Conservation (phyloP, 2,113 vertebrate genomes). For the Ceratotherium simum region DNA sequence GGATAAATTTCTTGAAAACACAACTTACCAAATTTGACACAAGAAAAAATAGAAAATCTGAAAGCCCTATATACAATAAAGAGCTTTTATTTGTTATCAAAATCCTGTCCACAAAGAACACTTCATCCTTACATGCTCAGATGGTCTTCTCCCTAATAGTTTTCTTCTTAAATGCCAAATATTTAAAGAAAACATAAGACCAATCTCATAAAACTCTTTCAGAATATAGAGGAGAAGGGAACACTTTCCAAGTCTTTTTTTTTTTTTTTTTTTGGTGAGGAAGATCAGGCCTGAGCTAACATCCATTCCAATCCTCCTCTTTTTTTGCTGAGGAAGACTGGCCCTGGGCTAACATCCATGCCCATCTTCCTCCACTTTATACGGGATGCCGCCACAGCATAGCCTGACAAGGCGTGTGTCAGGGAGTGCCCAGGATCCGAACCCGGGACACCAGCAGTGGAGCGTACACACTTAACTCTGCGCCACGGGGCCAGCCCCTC, state of each 20-base stretch:
- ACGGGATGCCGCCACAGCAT: too few species aligned
- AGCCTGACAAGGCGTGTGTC: too few species aligned
- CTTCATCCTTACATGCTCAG: background rate
- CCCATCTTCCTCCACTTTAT: too few species aligned
- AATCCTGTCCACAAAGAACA: background rate
- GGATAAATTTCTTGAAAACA: background rate
- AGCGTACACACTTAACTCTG: too few species aligned
- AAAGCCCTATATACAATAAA: background rate
- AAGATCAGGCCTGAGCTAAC: too few species aligned
- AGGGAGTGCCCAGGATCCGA: too few species aligned
- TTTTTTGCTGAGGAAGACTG: too few species aligned
- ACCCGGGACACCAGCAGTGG: too few species aligned
- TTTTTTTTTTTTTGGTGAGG: too few species aligned
- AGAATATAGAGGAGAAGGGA: background rate
- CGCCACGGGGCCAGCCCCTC: too few species aligned
- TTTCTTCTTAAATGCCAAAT: background rate
- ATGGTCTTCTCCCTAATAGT: background rate
- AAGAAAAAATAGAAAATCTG: background rate
- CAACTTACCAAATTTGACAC: background rate
- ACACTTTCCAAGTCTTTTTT: background rate
- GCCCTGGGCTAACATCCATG: too few species aligned
- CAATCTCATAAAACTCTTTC: background rate
- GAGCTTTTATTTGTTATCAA: background rate
- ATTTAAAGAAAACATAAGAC: background rate
- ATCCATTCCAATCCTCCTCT: too few species aligned